Evolutionary conservation across 1,140 invertebrate species (phyloP).

Genomic region (Procambarus clarkii): DNA sequence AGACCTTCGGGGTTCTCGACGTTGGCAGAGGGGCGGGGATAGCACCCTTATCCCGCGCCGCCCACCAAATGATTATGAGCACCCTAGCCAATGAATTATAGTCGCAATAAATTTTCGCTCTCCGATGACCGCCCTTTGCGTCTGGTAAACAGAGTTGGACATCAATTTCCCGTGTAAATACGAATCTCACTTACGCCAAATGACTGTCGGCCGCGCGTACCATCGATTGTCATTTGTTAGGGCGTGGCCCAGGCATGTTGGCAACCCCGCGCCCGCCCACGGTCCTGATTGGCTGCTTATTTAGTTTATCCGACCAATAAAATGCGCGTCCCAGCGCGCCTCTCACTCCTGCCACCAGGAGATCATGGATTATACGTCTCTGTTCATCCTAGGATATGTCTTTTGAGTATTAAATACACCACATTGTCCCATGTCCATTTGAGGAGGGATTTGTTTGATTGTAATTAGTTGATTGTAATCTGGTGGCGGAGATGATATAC

Average conservation of each 20-base stretch:
- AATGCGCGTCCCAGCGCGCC: not conserved
- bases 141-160: conserved; percentile 41
- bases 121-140: conserved; percentile 45
- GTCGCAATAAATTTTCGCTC: conserved; percentile 38
- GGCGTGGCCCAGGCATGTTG: conserved; percentile 30
- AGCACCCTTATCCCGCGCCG: not conserved
- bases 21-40: not conserved
- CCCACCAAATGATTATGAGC: conserved; percentile 45
- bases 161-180: conserved; percentile 56
- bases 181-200: conserved; percentile 55
- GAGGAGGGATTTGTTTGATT: too few relatives aligned
- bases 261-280: conserved; percentile 3
- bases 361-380: too few relatives aligned
- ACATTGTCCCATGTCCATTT: too few relatives aligned
- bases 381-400: too few relatives aligned
- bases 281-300: conserved; percentile 31
- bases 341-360: too few relatives aligned
- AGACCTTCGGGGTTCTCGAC: not conserved
- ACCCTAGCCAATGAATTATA: conserved; percentile 49
- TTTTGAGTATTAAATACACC: too few relatives aligned
- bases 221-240: conserved; percentile 57
- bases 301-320: conserved; percentile 9
- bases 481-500: too few relatives aligned
- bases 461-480: too few relatives aligned
- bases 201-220: conserved; percentile 33